Percentiles rank a stretch among this genome's conserved stretches.
Evolutionary conservation across 2,797 vertebrate species (phyloP).

Genomic region (Takifugu rubripes): DNA sequence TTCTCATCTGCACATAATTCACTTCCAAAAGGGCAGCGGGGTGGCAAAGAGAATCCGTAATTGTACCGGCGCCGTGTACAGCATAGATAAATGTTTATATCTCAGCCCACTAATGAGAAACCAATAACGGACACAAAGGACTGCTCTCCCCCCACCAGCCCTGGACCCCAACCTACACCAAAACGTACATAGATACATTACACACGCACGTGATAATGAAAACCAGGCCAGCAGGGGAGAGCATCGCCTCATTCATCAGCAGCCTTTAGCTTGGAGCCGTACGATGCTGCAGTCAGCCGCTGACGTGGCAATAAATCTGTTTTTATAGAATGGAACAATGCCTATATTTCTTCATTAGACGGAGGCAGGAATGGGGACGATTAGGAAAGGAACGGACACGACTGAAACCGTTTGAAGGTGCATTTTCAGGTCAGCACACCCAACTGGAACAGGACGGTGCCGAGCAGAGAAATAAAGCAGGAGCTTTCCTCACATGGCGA

Average conservation of each 20-base stretch:
- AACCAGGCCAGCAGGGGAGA: slow-evolving; percentile 52
- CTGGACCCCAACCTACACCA: not conserved
- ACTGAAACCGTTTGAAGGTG: slow-evolving; percentile 14
- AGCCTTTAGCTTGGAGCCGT: slow-evolving; percentile 45
- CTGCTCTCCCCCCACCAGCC: slow-evolving; percentile 19
- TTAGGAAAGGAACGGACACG: slow-evolving; percentile 43
- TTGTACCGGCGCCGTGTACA: slow-evolving; percentile 66
- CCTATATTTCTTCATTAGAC: slow-evolving; percentile 56
- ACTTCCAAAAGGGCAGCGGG: slow-evolving; percentile 75
- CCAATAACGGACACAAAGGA: slow-evolving; percentile 72
- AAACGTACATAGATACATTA: slow-evolving; percentile 20
- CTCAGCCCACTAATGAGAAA: slow-evolving; percentile 75
- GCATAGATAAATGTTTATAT: slow-evolving; percentile 79
- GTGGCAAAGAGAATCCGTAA: slow-evolving; percentile 67
- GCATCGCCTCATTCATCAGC: slow-evolving; percentile 65
- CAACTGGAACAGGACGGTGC: slow-evolving; percentile 50
- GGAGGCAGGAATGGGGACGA: slow-evolving; percentile 30
- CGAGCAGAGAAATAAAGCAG: slow-evolving; percentile 39
- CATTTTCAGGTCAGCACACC: slow-evolving; percentile 3
- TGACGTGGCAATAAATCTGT: slow-evolving; percentile 63
- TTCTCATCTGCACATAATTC: slow-evolving; percentile 76
- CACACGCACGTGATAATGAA: slow-evolving; percentile 53
- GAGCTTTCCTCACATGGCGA: slow-evolving; percentile 33
- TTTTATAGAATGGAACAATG: slow-evolving; percentile 49
- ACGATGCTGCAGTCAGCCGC: slow-evolving; percentile 49